Evolutionary conservation across 2,113 vertebrate species (phyloP), one percentile per base, ranked within the genome.

Genomic region (Ibidorhyncha struthersii): DNA sequence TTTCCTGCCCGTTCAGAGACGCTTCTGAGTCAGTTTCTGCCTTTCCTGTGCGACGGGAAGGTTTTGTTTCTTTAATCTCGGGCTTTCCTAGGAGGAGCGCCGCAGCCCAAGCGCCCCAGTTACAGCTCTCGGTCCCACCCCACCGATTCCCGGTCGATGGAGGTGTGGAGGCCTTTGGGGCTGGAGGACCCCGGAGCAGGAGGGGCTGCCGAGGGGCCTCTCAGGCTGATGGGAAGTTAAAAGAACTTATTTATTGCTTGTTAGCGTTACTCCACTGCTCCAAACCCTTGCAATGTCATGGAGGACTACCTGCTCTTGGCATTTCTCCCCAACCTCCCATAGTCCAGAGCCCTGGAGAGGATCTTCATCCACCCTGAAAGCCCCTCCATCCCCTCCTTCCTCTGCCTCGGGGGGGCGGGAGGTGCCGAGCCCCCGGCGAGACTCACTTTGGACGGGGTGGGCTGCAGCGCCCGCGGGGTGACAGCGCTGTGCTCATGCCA

Each of bases 401-500:
- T 66, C 30, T 3, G 8, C 30, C 21, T 87, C 6, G 87, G 53
- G 18, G 0, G 6, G 36, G 17, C 16, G n/a, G n/a, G 74, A 43
- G 50, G 32, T 4, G 12, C 58, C 0, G 17, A 72, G 38, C n/a
- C 15, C 83, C 30, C 0, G 2, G 25, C 1, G 3, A 43, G 45
- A 15, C 25, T 29, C 14, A 3, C 25, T 72, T 34, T 23, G 16
- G 29, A 25, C 7, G 4, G 41, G 15, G 61, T 12, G 50, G 65
- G n/a, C 71, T 53, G 65, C 0, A 0, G 36, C 52, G 45, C 15
- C 7, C 32, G 8, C 2, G 78, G n/a, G 40, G 7, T 21, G 72
- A 4, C 1, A 3, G 8, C 0, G 1, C 67, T 10, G 52, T 21
- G 66, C 34, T 47, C 2, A 1, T 23, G 67, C 47, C 52, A 2